A percentile compares a stretch with the other conserved stretches of the same genome.
Evolutionary conservation across 2,797 vertebrate species (phyloP).

Genomic region (Spea hammondii): DNA sequence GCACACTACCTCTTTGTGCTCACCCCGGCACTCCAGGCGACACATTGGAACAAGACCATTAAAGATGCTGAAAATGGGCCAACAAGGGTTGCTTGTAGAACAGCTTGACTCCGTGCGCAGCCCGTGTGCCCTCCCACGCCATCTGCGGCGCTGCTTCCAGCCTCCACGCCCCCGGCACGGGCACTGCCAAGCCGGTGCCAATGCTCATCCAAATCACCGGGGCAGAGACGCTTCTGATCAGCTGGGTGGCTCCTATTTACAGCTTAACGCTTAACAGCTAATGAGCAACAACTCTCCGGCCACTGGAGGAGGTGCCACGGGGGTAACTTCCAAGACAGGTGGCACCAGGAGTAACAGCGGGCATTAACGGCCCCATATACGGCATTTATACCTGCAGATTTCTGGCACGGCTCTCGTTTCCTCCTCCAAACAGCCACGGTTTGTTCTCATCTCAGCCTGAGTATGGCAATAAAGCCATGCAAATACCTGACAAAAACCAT

Average conservation of each 20-base stretch:
- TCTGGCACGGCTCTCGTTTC: neutral
- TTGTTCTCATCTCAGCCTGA: neutral
- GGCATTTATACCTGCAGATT: neutral
- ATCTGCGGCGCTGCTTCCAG: slow-evolving; percentile 23
- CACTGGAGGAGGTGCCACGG: neutral
- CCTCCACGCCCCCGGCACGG: neutral
- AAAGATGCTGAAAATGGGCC: slow-evolving; percentile 1
- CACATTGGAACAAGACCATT: slow-evolving; percentile 13
- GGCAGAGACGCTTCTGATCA: neutral
- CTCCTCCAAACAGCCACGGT: neutral
- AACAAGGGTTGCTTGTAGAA: slow-evolving; percentile 1
- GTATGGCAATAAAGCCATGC: neutral
- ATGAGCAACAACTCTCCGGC: neutral
- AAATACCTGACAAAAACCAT: neutral
- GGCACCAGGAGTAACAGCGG: neutral
- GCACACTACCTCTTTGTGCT: neutral
- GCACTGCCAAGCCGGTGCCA: slow-evolving; percentile 16
- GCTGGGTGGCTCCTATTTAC: slow-evolving; percentile 9
- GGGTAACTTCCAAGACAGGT: slow-evolving; percentile 4
- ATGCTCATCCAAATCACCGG: neutral
- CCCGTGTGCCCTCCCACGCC: slow-evolving; percentile 24
- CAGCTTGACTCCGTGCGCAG: slow-evolving; percentile 15
- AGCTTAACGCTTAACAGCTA: slow-evolving; percentile 17
- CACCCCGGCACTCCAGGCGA: neutral
- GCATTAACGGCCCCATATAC: neutral